phyloP scores from a whole-genome alignment of 2,888 invertebrate species.

The Acleris literana region DNA sequence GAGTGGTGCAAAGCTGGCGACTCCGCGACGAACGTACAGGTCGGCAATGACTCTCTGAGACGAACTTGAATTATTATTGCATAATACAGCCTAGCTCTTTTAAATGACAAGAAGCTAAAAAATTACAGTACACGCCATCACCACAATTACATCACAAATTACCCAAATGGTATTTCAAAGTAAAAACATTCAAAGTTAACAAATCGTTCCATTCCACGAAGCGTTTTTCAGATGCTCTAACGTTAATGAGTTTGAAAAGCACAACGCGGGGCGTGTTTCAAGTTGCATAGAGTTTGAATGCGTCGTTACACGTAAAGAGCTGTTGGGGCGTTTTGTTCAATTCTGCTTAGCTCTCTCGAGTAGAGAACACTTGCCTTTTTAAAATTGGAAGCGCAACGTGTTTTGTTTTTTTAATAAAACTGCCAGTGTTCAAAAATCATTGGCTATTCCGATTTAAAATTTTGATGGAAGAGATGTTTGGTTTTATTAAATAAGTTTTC shows the following conservation, averaged over 20 bases:
- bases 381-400: not conserved
- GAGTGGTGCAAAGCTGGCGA: too few species aligned
- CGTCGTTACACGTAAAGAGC: slow-evolving; percentile 42
- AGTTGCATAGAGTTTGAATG: slow-evolving; percentile 44
- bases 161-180: not conserved
- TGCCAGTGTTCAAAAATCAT: too few species aligned
- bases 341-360: not conserved
- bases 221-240: slow-evolving; percentile 22
- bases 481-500: too few species aligned
- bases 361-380: slow-evolving; percentile 3
- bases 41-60: too few species aligned
- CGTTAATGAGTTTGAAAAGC: slow-evolving; percentile 22
- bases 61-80: too few species aligned
- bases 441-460: too few species aligned
- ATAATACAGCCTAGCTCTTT: too few species aligned
- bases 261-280: slow-evolving; percentile 35
- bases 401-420: not conserved
- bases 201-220: slow-evolving; percentile 1
- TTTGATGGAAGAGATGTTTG: too few species aligned
- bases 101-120: too few species aligned
- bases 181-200: slow-evolving; percentile 1
- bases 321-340: slow-evolving; percentile 25
- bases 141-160: not conserved
- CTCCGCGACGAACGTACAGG: too few species aligned
- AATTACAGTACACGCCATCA: too few species aligned